Base-by-base conservation (phyloP, 2,888 invertebrate species). In the Drosophila infuscata region DNA sequence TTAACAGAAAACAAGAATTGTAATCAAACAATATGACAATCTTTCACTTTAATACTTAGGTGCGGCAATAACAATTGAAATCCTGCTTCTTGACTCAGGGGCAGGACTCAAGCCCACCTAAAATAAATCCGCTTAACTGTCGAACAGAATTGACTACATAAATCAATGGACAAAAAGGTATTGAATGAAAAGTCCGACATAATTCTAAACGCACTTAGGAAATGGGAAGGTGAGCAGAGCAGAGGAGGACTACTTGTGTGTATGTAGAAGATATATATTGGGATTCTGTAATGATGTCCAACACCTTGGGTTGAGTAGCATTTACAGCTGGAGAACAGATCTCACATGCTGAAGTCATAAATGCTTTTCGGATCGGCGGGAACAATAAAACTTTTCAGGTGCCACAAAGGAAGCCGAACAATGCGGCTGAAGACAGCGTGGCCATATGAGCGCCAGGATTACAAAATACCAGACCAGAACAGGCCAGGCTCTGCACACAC, bases 371-470 rank as follows among this genome's bases (percentile, higher is more conserved):
- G 73, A 66, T 79, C 72, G 71, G 9, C 48, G 36, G 46, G 15
- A 74, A 70, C 64, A 78, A 69, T 65, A 65, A 56, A 72, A 71
- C 71, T 71, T 78, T 81, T 81, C 77, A 82, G 76, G 82, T 81
- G 76, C 71, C 83, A 79, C 83, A 88, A 76, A 76, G 76, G 61
- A 73, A 57, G 70, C 74, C 82, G 77, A 88, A 86, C 75, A 81
- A 68, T 64, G 61, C 48, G 62, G 35, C 49, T 58, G 59, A 43
- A 79, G 77, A 75, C 78, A 68, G 69, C 67, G 20, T 66, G 77
- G 71, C 79, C 79, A 76, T 75, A 81, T 83, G 80, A 88, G 83
- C 88, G 86, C 88, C 88, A 86, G 85, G 86, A 82, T 79, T 88
- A 89, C 41, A 67, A 51, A 49, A 57, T 41, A 35, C 15, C 46